Conservation (phyloP, 2,888 invertebrate genomes). For the Brenthis daphne region DNA sequence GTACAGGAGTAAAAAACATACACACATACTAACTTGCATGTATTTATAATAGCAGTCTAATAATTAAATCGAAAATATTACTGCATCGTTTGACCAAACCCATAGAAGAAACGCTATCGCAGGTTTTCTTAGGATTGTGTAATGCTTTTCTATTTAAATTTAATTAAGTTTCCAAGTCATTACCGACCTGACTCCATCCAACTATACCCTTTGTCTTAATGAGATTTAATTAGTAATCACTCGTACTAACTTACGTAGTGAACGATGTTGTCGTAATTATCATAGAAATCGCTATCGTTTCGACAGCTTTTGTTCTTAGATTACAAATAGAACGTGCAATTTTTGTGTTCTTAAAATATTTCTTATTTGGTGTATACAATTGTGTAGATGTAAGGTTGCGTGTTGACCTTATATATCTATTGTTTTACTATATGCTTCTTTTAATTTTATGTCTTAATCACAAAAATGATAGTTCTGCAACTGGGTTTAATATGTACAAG, state of each 20-base stretch:
- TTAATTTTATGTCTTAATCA: background rate
- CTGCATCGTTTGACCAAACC: no score
- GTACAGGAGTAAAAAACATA: no score
- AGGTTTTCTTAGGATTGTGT: background rate
- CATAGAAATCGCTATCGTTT: conserved; percentile 33
- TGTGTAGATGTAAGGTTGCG: conserved; percentile 1
- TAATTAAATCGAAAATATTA: no score
- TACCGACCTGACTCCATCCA: background rate
- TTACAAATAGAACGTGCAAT: conserved; percentile 29
- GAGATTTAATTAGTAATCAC: conserved; percentile 12
- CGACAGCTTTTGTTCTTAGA: conserved; percentile 34
- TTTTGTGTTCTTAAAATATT: conserved; percentile 19
- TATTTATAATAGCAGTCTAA: no score
- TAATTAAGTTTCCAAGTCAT: background rate
- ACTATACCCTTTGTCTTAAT: background rate
- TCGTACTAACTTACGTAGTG: conserved; percentile 15
- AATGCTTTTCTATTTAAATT: background rate
- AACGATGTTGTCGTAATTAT: conserved; percentile 26
- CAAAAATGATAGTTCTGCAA: no score
- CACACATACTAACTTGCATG: no score
- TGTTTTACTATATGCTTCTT: background rate
- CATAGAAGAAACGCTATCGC: no score
- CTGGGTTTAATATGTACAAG: no score
- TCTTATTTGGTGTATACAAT: background rate
- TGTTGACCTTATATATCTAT: conserved; percentile 1